Base-by-base conservation (phyloP, 2,113 vertebrate species). In the Mormyrus lacerda region DNA sequence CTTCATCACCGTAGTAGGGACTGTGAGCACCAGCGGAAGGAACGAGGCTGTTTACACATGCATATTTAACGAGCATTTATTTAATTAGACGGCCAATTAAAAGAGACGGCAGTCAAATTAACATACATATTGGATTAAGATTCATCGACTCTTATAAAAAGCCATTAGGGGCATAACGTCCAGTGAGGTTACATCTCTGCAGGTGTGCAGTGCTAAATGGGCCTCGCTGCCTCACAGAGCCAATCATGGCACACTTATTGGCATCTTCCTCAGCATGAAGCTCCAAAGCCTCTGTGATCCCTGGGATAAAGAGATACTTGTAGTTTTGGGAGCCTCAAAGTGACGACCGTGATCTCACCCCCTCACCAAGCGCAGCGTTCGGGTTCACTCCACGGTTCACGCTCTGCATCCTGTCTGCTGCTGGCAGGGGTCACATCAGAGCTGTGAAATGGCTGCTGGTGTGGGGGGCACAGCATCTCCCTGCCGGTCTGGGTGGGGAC, bases 51-150 rank as follows among this genome's bases (percentile, higher is more conserved):
- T 89, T 90, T 89, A 79, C 55, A 50, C 48, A 88, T 35, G 44
- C 48, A 90, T 90, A 88, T 87, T 91, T 90, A 89, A 88, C 84
- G 69, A 89, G 76, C 87, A 44, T 90, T 90, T 87, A 89, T 91
- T 84, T 90, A 73, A 90, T 88, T 89, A 89, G 76, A 58, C 42
- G n/a, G 39, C 91, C 89, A 85, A 51, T 89, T 91, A 90, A 89
- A 88, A 90, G 50, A 65, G 44, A 58, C 86, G 7, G 51, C 88
- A 88, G 87, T 84, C 87, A 45, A 73, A 91, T 92, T 87, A 87
- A 84, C 90, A 90, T 91, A 87, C 90, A 91, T 89, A 92, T 84
- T 90, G 87, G 86, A 92, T 91, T 88, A 91, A 87, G 84, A 89
- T 88, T 51, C 87, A 89, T 55, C 89, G 91, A 89, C 65, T 79